Base-by-base conservation (phyloP, 2,888 invertebrate species). In the Drosophila bunnanda region DNA sequence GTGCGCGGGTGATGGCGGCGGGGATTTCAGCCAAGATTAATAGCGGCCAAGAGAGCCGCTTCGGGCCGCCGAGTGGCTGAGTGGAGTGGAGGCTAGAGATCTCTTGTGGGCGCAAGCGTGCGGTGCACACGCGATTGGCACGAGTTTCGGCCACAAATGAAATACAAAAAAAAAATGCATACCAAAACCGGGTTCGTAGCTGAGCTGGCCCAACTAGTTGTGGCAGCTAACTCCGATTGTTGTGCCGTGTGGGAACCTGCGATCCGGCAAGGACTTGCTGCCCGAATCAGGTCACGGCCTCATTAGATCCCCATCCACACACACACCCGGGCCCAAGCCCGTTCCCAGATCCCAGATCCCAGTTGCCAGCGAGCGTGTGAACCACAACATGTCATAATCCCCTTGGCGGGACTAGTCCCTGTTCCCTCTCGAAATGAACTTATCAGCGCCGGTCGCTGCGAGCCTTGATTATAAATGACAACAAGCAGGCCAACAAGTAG, bases 51-150 rank as follows among this genome's bases (percentile, higher is more conserved):
- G 41, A 57, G 68, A 66, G 66, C n/a, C 56, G 30, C 46, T 48
- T 13, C 30, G 48, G 17, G 30, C 48, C 4, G 28, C 17, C 17
- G 30, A 30, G 44, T 28, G 44, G 44, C 44, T 46, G 44, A 48
- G 46, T 43, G 43, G 9, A 58, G 58, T 39, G 48, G 41, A 38
- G 48, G 36, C 86, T 71, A 72, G 77, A 80, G 83, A 73, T 77
- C 62, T 54, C 69, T 44, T 73, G n/a, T 25, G 80, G 76, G 76
- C 72, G 77, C 79, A 88, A 84, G 89, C 92, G 87, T 90, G 89
- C 91, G 89, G 90, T 89, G 89, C 89, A 90, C 92, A 92, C 92
- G 92, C 92, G 92, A 92, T 91, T 90, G 92, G 92, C 92, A 92
- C 92, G 92, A 91, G 92, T 89, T 91, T 85, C 73, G 76, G 61